Conservation (phyloP, 2,888 invertebrate species). For the Drosophila melanocephala region DNA sequence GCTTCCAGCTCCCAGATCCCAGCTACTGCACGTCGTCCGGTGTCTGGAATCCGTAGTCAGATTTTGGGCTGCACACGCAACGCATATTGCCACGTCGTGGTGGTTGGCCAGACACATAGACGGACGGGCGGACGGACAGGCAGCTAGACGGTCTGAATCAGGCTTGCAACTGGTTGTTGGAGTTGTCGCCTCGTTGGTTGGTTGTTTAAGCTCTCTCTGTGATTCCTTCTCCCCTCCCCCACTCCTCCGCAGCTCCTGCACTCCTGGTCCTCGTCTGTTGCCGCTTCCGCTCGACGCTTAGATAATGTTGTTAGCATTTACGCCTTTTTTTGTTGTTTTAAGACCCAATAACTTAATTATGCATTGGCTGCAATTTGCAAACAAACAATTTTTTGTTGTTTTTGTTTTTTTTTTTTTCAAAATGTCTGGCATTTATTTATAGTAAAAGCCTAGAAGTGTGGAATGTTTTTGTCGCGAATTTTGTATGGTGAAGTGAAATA, state of each 20-base stretch:
- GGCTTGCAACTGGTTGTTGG: constrained; percentile 57
- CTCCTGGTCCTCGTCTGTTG: background rate
- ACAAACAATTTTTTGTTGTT: constrained; percentile 19
- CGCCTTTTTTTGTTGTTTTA: constrained; percentile 32
- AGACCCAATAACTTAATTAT: constrained; percentile 74
- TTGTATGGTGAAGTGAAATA: background rate
- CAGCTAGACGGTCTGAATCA: constrained; percentile 6
- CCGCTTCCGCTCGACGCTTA: constrained; percentile 57
- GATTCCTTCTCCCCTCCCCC: background rate
- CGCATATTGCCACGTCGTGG: constrained; percentile 52
- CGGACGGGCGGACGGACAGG: constrained; percentile 6
- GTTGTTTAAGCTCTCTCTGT: constrained; percentile 17
- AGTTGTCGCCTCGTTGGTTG: constrained; percentile 58
- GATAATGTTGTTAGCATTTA: constrained; percentile 71
- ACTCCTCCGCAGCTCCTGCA: background rate
- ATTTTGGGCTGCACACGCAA: constrained; percentile 69
- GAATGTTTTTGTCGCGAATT: constrained; percentile 26
- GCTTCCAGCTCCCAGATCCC: constrained; percentile 1
- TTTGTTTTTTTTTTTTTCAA: constrained; percentile 41
- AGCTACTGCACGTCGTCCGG: constrained; percentile 9
- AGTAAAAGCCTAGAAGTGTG: constrained; percentile 46
- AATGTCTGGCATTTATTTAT: constrained; percentile 56
- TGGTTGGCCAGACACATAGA: constrained; percentile 74
- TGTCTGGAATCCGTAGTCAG: constrained; percentile 40
- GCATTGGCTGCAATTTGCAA: constrained; percentile 68